Evolutionary conservation across 1,140 invertebrate species (phyloP), one percentile per base, ranked within the genome.

Genomic region (Drosophila trapezifrons): DNA sequence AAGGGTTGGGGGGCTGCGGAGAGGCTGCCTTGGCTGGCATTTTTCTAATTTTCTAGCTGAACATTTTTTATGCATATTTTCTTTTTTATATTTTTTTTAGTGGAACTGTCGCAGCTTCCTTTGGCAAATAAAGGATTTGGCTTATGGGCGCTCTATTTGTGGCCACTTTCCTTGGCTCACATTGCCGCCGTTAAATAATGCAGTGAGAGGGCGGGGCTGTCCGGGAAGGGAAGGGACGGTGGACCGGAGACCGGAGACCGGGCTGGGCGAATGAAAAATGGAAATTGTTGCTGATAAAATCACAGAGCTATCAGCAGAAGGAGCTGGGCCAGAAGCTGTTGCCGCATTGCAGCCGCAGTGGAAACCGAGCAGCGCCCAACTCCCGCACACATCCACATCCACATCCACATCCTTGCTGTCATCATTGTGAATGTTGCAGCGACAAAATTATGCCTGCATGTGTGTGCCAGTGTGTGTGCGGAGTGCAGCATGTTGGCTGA

Each of bases 201-300:
- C 73, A 82, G 57, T 56, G 52, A 29, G 27, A 22, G 57, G 38
- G 9, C 45, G 42, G 22, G 46, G 59, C 3, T n/a, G n/a, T n/a
- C 27, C 27, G 32, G 4, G 32, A 10, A 9, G 29, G 29, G 69
- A 32, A 32, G 1, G 9, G 42, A 13, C 5, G 47, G 65, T n/a
- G 42, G 15, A 22, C n/a, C n/a, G n/a, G n/a, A n/a, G n/a, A n/a
- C n/a, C n/a, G n/a, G n/a, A n/a, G n/a, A n/a, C 15, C 29, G 46
- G 40, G 40, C 29, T 38, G 32, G 46, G 63, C 66, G 72, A 70
- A 80, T 85, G 81, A 85, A 78, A 86, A 83, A 89, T 86, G 83
- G 81, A 83, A 87, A 86, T 87, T 83, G 83, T 87, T 87, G 84
- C 79, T 86, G 83, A 86, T 86, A 86, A 86, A 86, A 86, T 86